Evolutionary conservation across 2,113 vertebrate species (phyloP).

Genomic region (Ptilonorhynchus violaceus): DNA sequence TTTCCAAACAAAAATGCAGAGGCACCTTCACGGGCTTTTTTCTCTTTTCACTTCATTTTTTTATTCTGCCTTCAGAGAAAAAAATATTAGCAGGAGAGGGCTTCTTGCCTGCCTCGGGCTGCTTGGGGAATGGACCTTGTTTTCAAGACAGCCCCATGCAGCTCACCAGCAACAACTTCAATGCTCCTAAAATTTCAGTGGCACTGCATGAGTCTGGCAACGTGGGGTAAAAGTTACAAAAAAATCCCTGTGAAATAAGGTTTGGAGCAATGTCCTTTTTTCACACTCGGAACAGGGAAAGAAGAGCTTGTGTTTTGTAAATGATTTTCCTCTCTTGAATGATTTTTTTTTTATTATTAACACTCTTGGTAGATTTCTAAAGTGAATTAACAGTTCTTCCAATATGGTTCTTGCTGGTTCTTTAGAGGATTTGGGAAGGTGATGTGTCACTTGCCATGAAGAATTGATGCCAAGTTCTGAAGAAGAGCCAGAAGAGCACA

Average conservation of each 20-base stretch:
- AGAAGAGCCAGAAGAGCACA: not conserved
- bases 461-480: not conserved
- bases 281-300: not conserved
- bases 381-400: not conserved
- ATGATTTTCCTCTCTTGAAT: not conserved
- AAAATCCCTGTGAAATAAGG: not conserved
- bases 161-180: conserved; percentile 15
- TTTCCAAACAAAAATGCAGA: not conserved
- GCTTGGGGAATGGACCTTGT: not conserved
- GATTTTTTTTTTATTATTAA: not conserved
- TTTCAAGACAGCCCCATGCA: conserved; percentile 24
- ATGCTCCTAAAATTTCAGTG: conserved; percentile 20
- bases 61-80: conserved; percentile 14
- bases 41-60: not conserved
- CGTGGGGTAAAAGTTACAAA: not conserved
- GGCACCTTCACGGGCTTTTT: conserved; percentile 1
- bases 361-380: not conserved
- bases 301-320: not conserved
- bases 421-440: not conserved
- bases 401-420: not conserved
- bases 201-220: not conserved
- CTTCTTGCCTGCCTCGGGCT: conserved; percentile 29
- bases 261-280: not conserved
- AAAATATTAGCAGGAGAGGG: not conserved
- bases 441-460: not conserved